Percentiles rank a stretch among this genome's conserved stretches.
phyloP scores from a whole-genome alignment of 2,888 invertebrate genomes.

The Alentia gelatinosa region DNA sequence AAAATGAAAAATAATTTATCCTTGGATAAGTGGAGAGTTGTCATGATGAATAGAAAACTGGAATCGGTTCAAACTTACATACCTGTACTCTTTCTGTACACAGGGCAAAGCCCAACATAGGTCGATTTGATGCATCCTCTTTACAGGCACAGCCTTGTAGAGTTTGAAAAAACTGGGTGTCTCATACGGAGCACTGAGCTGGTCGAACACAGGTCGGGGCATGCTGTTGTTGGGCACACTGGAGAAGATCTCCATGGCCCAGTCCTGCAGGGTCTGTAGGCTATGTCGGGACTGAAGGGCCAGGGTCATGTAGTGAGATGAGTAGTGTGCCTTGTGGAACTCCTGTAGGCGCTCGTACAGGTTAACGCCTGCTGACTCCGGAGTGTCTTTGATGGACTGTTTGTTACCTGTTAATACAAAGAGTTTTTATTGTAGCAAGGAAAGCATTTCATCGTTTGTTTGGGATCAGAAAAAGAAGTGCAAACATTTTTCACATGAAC shows the following conservation, averaged over 20 bases:
- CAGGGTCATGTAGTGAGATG: conserved; percentile 92
- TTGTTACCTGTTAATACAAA: conserved; percentile 77
- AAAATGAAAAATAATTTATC: too few relatives aligned
- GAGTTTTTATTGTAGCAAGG: too few relatives aligned
- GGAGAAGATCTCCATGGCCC: conserved; percentile 86
- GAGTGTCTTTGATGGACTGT: conserved; percentile 72
- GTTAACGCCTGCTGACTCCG: conserved; percentile 72
- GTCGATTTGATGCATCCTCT: conserved; percentile 81
- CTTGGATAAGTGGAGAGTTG: too few relatives aligned
- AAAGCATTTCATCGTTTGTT: too few relatives aligned
- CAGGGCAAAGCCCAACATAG: conserved; percentile 85
- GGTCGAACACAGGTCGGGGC: conserved; percentile 39
- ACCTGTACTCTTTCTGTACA: conserved; percentile 59
- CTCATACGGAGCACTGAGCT: conserved; percentile 82
- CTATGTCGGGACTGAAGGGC: conserved; percentile 85
- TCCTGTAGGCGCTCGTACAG: conserved; percentile 87
- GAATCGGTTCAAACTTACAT: too few relatives aligned
- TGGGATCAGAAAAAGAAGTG: too few relatives aligned
- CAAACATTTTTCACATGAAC: too few relatives aligned
- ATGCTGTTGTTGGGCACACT: conserved; percentile 85
- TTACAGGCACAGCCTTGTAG: conserved; percentile 77
- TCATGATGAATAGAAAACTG: too few relatives aligned
- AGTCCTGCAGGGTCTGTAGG: conserved; percentile 82
- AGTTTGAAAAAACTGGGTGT: conserved; percentile 85
- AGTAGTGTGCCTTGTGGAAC: conserved; percentile 89